A percentile compares a stretch with the other conserved stretches of the same genome.
Conservation (phyloP, 1,140 invertebrate genomes). For the Varroa destructor region DNA sequence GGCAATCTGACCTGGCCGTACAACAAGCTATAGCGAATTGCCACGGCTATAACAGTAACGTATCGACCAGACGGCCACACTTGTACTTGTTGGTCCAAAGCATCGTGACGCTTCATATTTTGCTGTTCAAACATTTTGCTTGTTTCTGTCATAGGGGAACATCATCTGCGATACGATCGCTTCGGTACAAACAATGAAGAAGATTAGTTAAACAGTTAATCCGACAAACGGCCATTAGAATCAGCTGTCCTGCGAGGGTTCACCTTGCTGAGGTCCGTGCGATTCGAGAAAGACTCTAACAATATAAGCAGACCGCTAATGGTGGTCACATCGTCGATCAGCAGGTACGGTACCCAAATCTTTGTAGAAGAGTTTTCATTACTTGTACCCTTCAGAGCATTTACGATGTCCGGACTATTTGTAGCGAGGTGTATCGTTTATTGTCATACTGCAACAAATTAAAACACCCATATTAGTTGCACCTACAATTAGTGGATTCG, state of each 20-base stretch:
- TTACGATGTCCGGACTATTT: neutral
- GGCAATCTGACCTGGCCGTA: neutral
- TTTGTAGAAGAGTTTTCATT: neutral
- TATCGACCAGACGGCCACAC: neutral
- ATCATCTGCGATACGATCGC: neutral
- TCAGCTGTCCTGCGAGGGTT: neutral
- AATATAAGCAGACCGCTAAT: neutral
- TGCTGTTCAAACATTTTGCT: neutral
- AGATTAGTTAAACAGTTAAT: neutral
- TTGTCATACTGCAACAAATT: too few relatives aligned
- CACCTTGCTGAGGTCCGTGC: neutral
- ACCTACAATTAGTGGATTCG: neutral
- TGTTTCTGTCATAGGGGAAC: neutral
- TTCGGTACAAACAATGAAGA: neutral
- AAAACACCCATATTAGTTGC: too few relatives aligned
- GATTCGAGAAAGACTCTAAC: neutral
- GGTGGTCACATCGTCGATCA: neutral
- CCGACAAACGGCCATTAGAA: slow-evolving; percentile 8
- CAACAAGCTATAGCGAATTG: too few relatives aligned
- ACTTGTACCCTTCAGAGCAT: neutral
- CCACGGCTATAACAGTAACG: neutral
- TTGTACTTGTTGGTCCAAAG: neutral
- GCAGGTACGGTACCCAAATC: neutral
- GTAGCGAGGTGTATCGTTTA: too few relatives aligned
- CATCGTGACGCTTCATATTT: neutral